Evolutionary conservation across 2,888 invertebrate genomes (phyloP).

Genomic region (Smittia aterrima): DNA sequence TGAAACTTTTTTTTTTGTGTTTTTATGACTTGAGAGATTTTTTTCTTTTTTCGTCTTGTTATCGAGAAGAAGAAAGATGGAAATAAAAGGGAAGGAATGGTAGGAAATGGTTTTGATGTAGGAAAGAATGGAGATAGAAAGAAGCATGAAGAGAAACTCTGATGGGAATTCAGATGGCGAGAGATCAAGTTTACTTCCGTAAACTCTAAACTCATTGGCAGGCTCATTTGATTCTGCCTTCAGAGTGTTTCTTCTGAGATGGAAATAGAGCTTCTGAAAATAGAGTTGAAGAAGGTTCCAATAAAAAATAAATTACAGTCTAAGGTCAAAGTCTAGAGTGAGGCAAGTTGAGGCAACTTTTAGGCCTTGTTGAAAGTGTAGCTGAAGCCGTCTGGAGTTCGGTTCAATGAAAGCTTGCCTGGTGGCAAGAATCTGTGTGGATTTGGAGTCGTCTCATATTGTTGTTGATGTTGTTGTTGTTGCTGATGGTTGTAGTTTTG

Average conservation of each 20-base stretch:
- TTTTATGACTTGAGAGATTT: constrained; percentile 30
- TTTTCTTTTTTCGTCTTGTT: constrained; percentile 36
- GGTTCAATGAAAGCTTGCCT: constrained; percentile 79
- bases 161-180: not conserved
- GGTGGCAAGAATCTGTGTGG: constrained; percentile 79
- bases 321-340: constrained; percentile 8
- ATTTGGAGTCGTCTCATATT: constrained; percentile 61
- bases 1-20: constrained; percentile 35
- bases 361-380: constrained; percentile 75
- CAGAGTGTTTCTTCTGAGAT: not conserved
- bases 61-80: constrained; percentile 23
- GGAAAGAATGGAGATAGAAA: not conserved
- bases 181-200: too few relatives aligned
- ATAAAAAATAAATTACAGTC: constrained; percentile 33
- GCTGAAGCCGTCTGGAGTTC: constrained; percentile 84
- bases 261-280: not conserved
- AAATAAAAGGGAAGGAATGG: not conserved
- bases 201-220: too few relatives aligned
- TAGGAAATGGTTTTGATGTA: not conserved
- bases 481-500: constrained; percentile 51
- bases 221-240: too few relatives aligned
- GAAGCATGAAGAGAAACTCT: not conserved
- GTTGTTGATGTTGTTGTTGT: constrained; percentile 54
- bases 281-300: not conserved
- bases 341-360: constrained; percentile 42